Evolutionary conservation across 2,888 invertebrate genomes (phyloP).

Genomic region (Netelia fuscicornis): DNA sequence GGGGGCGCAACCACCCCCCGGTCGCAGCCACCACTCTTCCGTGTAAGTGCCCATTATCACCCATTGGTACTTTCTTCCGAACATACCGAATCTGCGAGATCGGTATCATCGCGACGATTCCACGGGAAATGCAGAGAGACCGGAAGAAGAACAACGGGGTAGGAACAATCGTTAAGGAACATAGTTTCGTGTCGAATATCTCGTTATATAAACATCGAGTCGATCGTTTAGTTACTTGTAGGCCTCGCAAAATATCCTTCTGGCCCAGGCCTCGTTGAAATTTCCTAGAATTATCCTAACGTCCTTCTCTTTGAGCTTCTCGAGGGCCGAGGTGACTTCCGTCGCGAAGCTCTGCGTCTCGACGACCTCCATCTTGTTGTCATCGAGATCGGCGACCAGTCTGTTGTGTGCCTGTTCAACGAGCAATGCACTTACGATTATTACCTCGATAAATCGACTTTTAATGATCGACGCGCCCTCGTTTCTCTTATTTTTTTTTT

Average conservation of each 20-base stretch:
- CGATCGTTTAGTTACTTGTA: constrained; percentile 86
- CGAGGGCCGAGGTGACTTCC: constrained; percentile 92
- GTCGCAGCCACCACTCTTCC: constrained; percentile 89
- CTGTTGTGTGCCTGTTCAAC: constrained; percentile 92
- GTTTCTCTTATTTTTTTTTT: too few relatives aligned
- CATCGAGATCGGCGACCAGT: constrained; percentile 94
- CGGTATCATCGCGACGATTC: constrained; percentile 2
- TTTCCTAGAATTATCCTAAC: constrained; percentile 98
- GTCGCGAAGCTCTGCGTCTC: constrained; percentile 97
- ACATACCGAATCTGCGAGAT: constrained; percentile 91
- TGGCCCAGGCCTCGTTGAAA: constrained; percentile 97
- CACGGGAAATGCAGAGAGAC: neutral
- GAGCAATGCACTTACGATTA: constrained; percentile 1
- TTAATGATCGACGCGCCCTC: too few relatives aligned
- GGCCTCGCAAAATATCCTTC: constrained; percentile 95
- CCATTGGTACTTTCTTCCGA: constrained; percentile 97
- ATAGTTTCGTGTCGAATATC: neutral
- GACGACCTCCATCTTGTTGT: constrained; percentile 92
- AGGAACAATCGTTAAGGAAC: neutral
- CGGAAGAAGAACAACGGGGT: neutral
- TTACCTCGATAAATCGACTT: neutral
- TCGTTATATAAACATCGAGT: neutral
- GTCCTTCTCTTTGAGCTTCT: constrained; percentile 95
- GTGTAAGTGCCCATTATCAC: constrained; percentile 96
- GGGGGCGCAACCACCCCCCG: constrained; percentile 81